Percentiles rank a stretch among this genome's conserved stretches.
Conservation (phyloP, 2,888 invertebrate species). For the Sesia bembeciformis region DNA sequence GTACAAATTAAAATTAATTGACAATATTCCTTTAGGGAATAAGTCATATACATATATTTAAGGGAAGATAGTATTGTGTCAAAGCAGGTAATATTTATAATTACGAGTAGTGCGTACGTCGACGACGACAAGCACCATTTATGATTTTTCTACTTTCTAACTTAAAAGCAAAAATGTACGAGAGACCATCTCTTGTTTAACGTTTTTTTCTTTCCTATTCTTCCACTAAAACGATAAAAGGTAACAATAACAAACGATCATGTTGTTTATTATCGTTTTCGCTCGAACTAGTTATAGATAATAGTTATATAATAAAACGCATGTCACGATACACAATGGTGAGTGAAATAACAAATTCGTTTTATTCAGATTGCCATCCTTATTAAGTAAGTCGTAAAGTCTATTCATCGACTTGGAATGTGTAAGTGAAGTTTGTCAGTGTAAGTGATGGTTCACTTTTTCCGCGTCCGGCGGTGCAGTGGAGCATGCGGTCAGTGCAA, state of each 20-base stretch:
- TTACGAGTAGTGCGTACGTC: too few relatives aligned
- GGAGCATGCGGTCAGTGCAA: slow-evolving; percentile 15
- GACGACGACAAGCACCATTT: too few relatives aligned
- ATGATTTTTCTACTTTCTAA: too few relatives aligned
- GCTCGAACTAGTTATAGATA: background rate
- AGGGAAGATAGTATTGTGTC: too few relatives aligned
- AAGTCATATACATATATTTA: too few relatives aligned
- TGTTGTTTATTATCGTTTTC: background rate
- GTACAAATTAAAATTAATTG: too few relatives aligned
- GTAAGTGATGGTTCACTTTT: background rate
- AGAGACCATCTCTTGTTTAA: too few relatives aligned
- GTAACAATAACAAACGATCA: background rate
- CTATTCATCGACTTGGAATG: background rate
- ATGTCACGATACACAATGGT: background rate
- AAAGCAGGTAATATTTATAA: too few relatives aligned
- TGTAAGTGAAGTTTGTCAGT: background rate
- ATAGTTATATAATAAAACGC: background rate
- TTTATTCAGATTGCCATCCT: background rate
- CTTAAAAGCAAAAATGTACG: too few relatives aligned
- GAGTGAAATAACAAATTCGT: background rate
- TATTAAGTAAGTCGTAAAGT: background rate
- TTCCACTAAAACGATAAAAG: background rate
- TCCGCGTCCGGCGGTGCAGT: slow-evolving; percentile 2
- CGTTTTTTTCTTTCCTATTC: too few relatives aligned
- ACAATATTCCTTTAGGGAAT: too few relatives aligned